phyloP scores from a whole-genome alignment of 2,797 vertebrate species.

The Mormyrops boulengeri region DNA sequence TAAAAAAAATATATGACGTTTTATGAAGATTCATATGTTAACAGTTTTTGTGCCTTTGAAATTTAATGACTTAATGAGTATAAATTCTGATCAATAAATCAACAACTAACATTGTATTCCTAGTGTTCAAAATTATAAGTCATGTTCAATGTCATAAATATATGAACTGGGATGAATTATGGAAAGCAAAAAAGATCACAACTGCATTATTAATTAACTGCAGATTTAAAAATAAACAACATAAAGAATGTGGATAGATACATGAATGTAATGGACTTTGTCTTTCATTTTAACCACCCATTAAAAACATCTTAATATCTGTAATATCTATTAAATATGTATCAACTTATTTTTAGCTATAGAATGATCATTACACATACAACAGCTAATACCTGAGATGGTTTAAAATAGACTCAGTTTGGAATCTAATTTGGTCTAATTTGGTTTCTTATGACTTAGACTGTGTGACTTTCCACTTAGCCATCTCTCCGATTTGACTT shows the following conservation, averaged over 20 bases:
- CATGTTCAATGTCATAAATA: background rate
- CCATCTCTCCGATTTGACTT: too few species aligned
- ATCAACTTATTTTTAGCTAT: background rate
- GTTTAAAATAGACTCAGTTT: conserved; percentile 33
- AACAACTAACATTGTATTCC: background rate
- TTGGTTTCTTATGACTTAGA: too few species aligned
- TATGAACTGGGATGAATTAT: background rate
- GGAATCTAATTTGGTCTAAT: conserved; percentile 16
- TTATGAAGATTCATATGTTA: background rate
- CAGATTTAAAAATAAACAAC: background rate
- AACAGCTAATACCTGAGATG: background rate
- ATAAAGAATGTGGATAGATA: background rate
- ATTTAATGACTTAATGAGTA: background rate
- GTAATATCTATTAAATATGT: background rate
- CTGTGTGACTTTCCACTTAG: too few species aligned
- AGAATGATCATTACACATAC: background rate
- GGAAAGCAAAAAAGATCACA: background rate
- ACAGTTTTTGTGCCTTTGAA: background rate
- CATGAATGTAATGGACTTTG: background rate
- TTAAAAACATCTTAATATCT: background rate
- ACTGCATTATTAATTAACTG: background rate
- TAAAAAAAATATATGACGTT: background rate
- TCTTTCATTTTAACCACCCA: background rate
- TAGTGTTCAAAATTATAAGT: background rate
- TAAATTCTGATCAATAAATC: background rate